These are phyloP conservation scores for Petromus typicus DNA, from an alignment of 2,113 vertebrate genomes.

Conservation along the genomic window DNA sequence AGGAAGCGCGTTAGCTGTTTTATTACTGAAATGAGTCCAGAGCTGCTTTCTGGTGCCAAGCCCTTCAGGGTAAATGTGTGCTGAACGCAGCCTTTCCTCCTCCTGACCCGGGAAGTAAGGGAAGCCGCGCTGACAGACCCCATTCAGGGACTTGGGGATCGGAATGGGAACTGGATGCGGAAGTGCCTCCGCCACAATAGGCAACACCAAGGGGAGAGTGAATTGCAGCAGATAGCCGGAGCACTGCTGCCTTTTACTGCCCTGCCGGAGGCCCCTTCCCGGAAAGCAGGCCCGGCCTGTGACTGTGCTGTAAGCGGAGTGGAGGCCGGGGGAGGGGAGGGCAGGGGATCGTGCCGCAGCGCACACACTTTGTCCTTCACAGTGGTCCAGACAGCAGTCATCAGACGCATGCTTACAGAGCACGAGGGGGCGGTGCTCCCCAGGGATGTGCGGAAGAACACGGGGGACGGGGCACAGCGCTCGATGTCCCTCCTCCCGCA, in stretches of 20 bases:
- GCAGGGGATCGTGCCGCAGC: slow-evolving; percentile 52
- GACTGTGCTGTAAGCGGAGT: slow-evolving; percentile 61
- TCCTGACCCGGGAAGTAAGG: slow-evolving; percentile 64
- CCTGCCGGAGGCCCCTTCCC: slow-evolving; percentile 52
- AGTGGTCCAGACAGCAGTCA: slow-evolving; percentile 64
- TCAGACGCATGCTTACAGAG: slow-evolving; percentile 75
- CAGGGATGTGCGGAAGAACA: slow-evolving; percentile 55
- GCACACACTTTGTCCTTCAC: slow-evolving; percentile 76
- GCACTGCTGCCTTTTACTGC: slow-evolving; percentile 81
- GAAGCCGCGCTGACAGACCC: slow-evolving; percentile 71
- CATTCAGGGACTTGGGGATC: slow-evolving; percentile 77
- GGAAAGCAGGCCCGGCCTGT: slow-evolving; percentile 70
- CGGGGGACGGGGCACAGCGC: accelerated
- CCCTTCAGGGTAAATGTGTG: slow-evolving; percentile 64
- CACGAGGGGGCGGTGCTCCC: slow-evolving; percentile 59
- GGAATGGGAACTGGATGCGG: background rate
- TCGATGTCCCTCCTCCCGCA: background rate
- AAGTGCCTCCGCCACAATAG: slow-evolving; percentile 55
- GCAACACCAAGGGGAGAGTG: slow-evolving; percentile 71
- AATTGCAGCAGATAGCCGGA: slow-evolving; percentile 79
- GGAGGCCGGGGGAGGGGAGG: background rate
- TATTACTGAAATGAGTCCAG: slow-evolving; percentile 1
- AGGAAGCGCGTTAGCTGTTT: slow-evolving; percentile 36
- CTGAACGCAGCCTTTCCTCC: slow-evolving; percentile 63
- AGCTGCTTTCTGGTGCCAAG: slow-evolving; percentile 71